Conservation (phyloP, 2,888 invertebrate species). For the Ischnura elegans region DNA sequence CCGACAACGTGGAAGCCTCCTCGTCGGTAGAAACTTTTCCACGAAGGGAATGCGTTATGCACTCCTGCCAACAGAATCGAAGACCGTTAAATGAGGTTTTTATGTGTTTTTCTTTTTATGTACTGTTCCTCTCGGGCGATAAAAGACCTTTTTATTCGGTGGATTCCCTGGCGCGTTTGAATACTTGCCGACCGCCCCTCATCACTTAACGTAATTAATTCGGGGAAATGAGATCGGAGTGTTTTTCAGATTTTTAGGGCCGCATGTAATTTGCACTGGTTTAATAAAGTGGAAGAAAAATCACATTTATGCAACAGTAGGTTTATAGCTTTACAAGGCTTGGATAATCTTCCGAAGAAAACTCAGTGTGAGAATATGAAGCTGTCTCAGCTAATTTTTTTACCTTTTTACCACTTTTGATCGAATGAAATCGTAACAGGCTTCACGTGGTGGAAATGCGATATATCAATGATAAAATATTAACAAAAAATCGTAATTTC, state of each 20-base stretch:
- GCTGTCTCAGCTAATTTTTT: too few species aligned
- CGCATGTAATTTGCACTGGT: not conserved
- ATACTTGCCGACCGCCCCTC: not conserved
- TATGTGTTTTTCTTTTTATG: not conserved
- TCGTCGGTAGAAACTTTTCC: not conserved
- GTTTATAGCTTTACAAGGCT: too few species aligned
- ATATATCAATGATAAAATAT: too few species aligned
- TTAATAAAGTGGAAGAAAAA: not conserved
- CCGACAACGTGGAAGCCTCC: too few species aligned
- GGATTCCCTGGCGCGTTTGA: not conserved
- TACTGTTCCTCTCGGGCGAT: not conserved
- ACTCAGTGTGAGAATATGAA: too few species aligned
- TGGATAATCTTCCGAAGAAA: too few species aligned
- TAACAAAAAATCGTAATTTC: too few species aligned
- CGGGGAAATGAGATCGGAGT: not conserved
- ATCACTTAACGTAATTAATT: not conserved
- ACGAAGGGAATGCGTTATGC: not conserved
- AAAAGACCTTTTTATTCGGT: not conserved
- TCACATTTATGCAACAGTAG: too few species aligned
- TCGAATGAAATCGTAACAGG: too few species aligned
- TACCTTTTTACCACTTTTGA: too few species aligned
- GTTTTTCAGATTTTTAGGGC: not conserved
- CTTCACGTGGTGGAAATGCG: too few species aligned
- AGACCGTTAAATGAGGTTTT: not conserved
- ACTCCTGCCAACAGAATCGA: not conserved